Percentiles rank a stretch among this genome's conserved stretches.
These are phyloP conservation scores for Psilopogon haemacephalus DNA, from an alignment of 2,113 vertebrate genomes.

Conservation along the genomic window DNA sequence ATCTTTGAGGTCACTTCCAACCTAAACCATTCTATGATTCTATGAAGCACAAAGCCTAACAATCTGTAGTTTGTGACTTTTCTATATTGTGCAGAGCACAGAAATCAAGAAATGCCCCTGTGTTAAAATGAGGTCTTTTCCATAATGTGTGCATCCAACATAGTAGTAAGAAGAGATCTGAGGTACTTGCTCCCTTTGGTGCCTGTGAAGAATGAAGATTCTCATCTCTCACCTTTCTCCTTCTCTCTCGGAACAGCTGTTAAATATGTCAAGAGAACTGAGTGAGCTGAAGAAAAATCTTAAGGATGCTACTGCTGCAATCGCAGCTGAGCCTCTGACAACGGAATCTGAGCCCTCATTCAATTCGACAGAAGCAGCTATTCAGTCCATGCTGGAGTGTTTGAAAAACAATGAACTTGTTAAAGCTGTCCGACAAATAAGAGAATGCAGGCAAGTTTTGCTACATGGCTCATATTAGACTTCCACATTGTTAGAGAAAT, in stretches of 20 bases:
- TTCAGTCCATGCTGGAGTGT: constrained; percentile 95
- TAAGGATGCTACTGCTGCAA: constrained; percentile 85
- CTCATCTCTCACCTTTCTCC: background rate
- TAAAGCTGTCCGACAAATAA: constrained; percentile 90
- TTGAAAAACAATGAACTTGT: constrained; percentile 91
- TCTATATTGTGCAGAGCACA: background rate
- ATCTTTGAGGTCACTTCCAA: no score
- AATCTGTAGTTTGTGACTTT: background rate
- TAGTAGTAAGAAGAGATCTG: background rate
- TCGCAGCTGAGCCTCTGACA: constrained; percentile 81
- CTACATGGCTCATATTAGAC: background rate
- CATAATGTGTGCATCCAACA: background rate
- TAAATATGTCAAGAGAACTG: constrained; percentile 97
- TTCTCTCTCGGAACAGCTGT: constrained; percentile 83
- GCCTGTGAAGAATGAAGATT: background rate
- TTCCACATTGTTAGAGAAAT: background rate
- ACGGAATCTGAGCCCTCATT: constrained; percentile 81
- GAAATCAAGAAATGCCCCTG: background rate
- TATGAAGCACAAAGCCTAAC: background rate
- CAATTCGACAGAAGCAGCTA: constrained; percentile 89
- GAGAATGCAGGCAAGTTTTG: constrained; percentile 89
- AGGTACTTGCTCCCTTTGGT: background rate
- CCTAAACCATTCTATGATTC: no score
- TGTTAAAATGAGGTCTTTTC: background rate
- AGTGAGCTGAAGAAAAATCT: constrained; percentile 91